A percentile compares a stretch with the other conserved stretches of the same genome.
Conservation (phyloP, 1,140 invertebrate species). For the Diorhabda elongata region DNA sequence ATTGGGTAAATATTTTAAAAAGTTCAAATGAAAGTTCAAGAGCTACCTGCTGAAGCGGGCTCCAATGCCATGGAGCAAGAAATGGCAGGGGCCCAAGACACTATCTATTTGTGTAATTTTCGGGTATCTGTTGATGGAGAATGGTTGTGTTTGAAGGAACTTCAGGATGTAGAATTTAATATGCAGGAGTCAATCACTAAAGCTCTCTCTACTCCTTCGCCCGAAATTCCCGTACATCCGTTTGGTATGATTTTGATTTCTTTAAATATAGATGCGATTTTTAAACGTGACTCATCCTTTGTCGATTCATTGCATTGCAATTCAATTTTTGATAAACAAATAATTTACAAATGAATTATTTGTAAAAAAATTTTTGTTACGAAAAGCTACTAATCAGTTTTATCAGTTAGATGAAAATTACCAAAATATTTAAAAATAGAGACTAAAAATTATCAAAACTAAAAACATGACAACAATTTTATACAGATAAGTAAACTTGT, state of each 20-base stretch:
- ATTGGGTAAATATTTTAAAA: background rate
- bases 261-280: too few relatives aligned
- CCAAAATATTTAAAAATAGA: too few relatives aligned
- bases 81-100: slow-evolving; percentile 85
- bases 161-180: slow-evolving; percentile 81
- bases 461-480: too few relatives aligned
- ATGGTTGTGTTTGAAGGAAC: slow-evolving; percentile 93
- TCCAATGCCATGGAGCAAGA: slow-evolving; percentile 54
- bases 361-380: too few relatives aligned
- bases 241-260: slow-evolving; percentile 35
- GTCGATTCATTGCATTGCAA: background rate
- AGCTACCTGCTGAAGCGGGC: slow-evolving; percentile 32
- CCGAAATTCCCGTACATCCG: slow-evolving; percentile 49
- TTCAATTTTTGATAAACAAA: background rate
- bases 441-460: too few relatives aligned
- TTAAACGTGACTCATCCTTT: background rate
- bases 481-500: too few relatives aligned
- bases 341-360: too few relatives aligned
- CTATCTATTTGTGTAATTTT: slow-evolving; percentile 96
- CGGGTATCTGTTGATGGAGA: slow-evolving; percentile 95
- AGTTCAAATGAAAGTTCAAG: slow-evolving; percentile 39
- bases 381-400: too few relatives aligned
- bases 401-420: too few relatives aligned
- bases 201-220: slow-evolving; percentile 55
- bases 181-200: slow-evolving; percentile 64